Conservation (phyloP, 1,140 invertebrate species). For the Drosophila bipectinata region DNA sequence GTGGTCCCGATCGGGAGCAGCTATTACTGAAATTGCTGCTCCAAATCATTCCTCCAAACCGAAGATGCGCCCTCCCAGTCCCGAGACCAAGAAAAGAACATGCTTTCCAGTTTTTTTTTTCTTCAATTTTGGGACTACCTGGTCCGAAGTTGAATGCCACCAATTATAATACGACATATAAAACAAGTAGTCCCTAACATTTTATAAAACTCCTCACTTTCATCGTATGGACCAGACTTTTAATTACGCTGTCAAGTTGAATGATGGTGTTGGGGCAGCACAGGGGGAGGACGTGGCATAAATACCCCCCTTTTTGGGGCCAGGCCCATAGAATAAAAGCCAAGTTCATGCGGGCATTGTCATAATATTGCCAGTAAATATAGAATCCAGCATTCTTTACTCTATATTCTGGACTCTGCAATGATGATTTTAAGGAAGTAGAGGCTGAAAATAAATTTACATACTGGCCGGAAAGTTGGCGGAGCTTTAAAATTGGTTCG, state of each 20-base stretch:
- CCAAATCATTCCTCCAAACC: conserved; percentile 74
- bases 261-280: conserved; percentile 20
- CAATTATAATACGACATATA: conserved; percentile 61
- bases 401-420: too few species aligned
- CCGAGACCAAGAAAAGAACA: conserved; percentile 30
- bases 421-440: neutral
- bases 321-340: conserved; percentile 12
- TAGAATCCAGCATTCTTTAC: conserved; percentile 28
- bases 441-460: conserved; percentile 17
- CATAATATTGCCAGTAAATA: conserved; percentile 53
- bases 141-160: conserved; percentile 50
- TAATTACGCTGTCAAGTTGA: conserved; percentile 59
- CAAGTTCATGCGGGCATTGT: conserved; percentile 32
- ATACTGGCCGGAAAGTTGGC: conserved; percentile 19
- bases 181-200: conserved; percentile 54
- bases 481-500: conserved; percentile 28
- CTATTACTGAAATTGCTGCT: conserved; percentile 78
- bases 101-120: conserved; percentile 42
- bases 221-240: conserved; percentile 39
- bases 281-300: conserved; percentile 20
- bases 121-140: conserved; percentile 30
- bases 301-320: conserved; percentile 10
- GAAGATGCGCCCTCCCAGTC: conserved; percentile 53
- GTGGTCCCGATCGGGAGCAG: conserved; percentile 32
- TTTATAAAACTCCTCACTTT: conserved; percentile 35